Evolutionary conservation across 1,140 invertebrate genomes (phyloP), one percentile per base, ranked within the genome.

Genomic region (Cotesia vestalis): DNA sequence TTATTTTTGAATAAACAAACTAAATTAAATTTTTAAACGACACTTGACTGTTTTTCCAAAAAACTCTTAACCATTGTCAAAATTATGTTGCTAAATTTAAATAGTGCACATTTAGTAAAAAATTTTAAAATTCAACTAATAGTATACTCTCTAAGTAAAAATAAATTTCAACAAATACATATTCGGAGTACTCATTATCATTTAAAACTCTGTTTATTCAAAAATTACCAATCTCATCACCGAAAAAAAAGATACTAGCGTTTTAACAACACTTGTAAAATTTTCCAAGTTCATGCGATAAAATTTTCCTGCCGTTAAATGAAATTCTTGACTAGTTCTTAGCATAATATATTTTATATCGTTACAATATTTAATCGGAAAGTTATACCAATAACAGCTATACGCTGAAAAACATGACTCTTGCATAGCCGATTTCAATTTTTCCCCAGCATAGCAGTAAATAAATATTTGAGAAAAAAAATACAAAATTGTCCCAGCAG

Each of bases 311-410:
- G 55, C 67, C 0, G 55, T 69, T 11, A 69, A 69, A 59, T 69
- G 34, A n/a, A 69, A 69, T 14, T 55, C 9, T 17, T 66, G 51
- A 14, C 69, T 59, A 60, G 14, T 40, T 4, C 67, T 27, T 57
- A 69, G 59, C 57, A 61, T 69, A 8, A 69, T 51, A 46, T 60
- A 60, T 20, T 40, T 27, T 3, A 69, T 6, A 17, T 57, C 35
- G 27, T 69, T 69, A 40, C 38, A 46, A 4, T 17, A 14, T 5
- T 14, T 59, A 11, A 17, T 34, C 1, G 67, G 46, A n/a, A 73
- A 36, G 35, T 73, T 61, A 20, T 73, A 73, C 72, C 72, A 73
- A 4, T 2, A 17, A 63, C 62, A 59, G 36, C 51, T 36, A 27
- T 66, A 73, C 3, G 60, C 36, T 17, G 72, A 67, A 14, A 59